Conservation (phyloP, 2,888 invertebrate genomes). For the Lasioglossum oenotherae region DNA sequence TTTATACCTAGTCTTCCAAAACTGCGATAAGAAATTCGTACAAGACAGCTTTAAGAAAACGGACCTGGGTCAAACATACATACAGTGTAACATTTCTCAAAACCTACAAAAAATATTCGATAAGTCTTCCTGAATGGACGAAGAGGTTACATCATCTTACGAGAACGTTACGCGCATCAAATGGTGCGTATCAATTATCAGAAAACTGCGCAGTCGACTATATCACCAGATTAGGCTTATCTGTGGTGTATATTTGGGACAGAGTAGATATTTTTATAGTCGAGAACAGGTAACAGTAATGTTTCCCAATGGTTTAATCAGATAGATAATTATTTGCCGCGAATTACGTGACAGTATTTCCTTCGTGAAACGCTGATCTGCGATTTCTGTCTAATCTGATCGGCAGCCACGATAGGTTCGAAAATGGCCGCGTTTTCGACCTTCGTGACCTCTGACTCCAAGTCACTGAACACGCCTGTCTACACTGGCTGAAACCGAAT, state of each 20-base stretch:
- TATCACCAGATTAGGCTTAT: not conserved
- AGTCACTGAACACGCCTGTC: not conserved
- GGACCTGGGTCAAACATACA: not conserved
- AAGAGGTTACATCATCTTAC: not conserved
- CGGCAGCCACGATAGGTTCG: not conserved
- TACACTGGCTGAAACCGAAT: not conserved
- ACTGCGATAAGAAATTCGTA: not conserved
- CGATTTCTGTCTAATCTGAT: constrained; percentile 24
- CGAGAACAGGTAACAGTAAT: not conserved
- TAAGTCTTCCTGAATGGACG: not conserved
- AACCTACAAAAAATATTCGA: not conserved
- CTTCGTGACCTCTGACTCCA: constrained; percentile 1
- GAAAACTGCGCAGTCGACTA: not conserved
- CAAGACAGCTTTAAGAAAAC: not conserved
- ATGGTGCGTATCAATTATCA: not conserved
- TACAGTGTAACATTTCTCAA: not conserved
- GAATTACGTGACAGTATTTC: constrained; percentile 13
- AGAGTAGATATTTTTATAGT: not conserved
- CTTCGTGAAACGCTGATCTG: too few relatives aligned
- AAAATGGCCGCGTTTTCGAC: constrained; percentile 33
- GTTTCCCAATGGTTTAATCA: constrained; percentile 3
- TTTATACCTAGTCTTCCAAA: not conserved
- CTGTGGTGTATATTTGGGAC: not conserved
- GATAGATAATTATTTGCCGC: not conserved
- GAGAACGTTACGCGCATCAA: not conserved